A percentile compares a stretch with the other conserved stretches of the same genome.
Evolutionary conservation across 2,113 vertebrate genomes (phyloP).

Genomic region (Recurvirostra avosetta): DNA sequence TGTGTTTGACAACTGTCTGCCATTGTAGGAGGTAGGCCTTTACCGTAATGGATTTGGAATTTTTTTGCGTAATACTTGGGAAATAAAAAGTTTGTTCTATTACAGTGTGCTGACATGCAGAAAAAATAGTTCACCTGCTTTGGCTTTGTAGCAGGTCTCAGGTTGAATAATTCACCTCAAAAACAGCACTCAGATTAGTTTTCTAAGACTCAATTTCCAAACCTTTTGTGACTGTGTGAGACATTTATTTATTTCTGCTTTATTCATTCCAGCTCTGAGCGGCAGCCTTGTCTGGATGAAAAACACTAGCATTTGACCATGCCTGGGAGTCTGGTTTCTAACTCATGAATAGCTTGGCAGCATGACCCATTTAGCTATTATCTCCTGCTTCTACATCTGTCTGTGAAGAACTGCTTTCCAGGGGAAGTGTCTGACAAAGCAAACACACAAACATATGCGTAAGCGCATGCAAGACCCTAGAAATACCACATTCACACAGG

Average conservation of each 20-base stretch:
- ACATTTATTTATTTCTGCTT: constrained; percentile 3
- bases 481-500: background rate
- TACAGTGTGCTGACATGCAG: background rate
- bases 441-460: background rate
- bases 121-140: background rate
- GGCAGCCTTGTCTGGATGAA: background rate
- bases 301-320: background rate
- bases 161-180: background rate
- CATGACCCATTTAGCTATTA: background rate
- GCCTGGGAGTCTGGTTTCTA: background rate
- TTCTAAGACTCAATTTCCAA: background rate
- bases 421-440: background rate
- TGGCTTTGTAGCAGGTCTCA: background rate
- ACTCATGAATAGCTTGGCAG: background rate
- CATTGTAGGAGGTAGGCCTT: background rate
- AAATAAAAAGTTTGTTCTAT: background rate
- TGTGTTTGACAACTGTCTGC: background rate
- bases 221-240: background rate
- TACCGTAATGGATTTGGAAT: background rate
- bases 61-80: background rate
- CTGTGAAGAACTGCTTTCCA: background rate
- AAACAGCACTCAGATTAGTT: background rate
- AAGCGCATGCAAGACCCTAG: background rate
- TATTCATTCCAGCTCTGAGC: background rate
- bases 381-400: background rate